Evolutionary conservation across 2,113 vertebrate genomes (phyloP).

Genomic region (Atractosteus spatula): DNA sequence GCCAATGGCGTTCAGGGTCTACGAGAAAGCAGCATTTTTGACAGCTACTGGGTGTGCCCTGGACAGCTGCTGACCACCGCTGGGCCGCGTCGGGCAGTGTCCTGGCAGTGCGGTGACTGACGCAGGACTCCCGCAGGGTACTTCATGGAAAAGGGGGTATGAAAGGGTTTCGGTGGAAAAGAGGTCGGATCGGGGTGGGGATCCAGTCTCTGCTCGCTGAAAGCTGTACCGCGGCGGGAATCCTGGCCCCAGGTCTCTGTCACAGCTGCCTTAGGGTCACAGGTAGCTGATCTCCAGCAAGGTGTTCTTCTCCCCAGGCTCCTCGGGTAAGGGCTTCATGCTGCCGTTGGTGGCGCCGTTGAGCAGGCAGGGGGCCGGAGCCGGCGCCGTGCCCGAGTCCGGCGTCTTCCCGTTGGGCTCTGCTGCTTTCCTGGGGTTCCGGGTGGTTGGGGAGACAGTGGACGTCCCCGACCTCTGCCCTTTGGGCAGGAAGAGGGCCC

Average conservation of each 20-base stretch:
- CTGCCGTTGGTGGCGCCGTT: slow-evolving; percentile 59
- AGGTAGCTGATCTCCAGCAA: slow-evolving; percentile 78
- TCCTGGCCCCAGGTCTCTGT: no score
- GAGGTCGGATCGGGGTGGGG: neutral
- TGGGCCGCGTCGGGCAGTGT: neutral
- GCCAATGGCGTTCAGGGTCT: no score
- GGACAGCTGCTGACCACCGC: neutral
- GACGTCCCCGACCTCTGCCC: slow-evolving; percentile 26
- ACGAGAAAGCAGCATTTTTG: no score
- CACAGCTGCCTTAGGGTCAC: slow-evolving; percentile 40
- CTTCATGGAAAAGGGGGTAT: slow-evolving; percentile 16
- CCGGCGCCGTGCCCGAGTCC: slow-evolving; percentile 27
- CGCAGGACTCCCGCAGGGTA: slow-evolving; percentile 2
- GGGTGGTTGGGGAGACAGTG: slow-evolving; percentile 41
- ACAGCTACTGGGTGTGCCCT: neutral
- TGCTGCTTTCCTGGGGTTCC: slow-evolving; percentile 15
- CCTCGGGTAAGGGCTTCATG: slow-evolving; percentile 60
- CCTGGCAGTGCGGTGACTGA: neutral
- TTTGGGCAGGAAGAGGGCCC: slow-evolving; percentile 45
- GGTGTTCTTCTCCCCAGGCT: slow-evolving; percentile 61
- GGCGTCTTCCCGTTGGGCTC: slow-evolving; percentile 41
- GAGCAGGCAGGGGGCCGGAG: slow-evolving; percentile 39
- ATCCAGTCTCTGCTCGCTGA: neutral
- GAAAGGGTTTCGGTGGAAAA: slow-evolving; percentile 25
- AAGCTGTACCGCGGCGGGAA: no score